These are phyloP conservation scores for Lycocerus yunnanus DNA, from an alignment of 2,888 invertebrate species.

Conservation along the genomic window DNA sequence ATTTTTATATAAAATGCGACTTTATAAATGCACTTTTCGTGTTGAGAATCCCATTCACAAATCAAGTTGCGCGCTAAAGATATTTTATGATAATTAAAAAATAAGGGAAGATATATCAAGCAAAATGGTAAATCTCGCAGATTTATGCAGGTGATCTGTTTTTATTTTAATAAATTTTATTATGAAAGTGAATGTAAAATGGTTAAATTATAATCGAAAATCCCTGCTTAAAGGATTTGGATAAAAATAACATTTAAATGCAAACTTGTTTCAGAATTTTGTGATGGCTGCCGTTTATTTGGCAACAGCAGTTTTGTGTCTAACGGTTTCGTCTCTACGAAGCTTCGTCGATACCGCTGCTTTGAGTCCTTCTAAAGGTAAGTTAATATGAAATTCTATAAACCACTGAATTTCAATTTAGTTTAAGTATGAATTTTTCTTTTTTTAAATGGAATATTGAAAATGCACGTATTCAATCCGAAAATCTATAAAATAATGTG, in stretches of 20 bases:
- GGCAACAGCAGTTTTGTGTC: constrained; percentile 12
- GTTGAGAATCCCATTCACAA: background rate
- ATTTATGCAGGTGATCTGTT: background rate
- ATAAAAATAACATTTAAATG: background rate
- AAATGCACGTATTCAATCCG: constrained; percentile 14
- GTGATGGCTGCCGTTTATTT: constrained; percentile 15
- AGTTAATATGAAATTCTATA: constrained; percentile 4
- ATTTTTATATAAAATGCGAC: background rate
- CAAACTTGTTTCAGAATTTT: constrained; percentile 4
- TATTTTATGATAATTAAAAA: background rate
- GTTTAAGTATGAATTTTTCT: background rate
- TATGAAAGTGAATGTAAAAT: background rate
- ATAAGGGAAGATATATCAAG: background rate
- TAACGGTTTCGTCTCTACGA: constrained; percentile 9
- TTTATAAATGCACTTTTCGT: background rate
- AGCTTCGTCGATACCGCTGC: constrained; percentile 21
- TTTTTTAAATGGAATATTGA: background rate
- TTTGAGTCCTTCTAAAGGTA: constrained; percentile 12
- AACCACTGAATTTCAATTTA: background rate
- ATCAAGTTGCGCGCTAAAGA: background rate
- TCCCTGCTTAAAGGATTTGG: background rate
- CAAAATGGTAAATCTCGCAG: background rate
- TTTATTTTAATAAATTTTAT: background rate
- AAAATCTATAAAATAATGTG: constrained; percentile 8
- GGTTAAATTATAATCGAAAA: background rate